A percentile compares a stretch with the other conserved stretches of the same genome.
Evolutionary conservation across 2,797 vertebrate genomes (phyloP).

Genomic region (Eidolon dupreanum): DNA sequence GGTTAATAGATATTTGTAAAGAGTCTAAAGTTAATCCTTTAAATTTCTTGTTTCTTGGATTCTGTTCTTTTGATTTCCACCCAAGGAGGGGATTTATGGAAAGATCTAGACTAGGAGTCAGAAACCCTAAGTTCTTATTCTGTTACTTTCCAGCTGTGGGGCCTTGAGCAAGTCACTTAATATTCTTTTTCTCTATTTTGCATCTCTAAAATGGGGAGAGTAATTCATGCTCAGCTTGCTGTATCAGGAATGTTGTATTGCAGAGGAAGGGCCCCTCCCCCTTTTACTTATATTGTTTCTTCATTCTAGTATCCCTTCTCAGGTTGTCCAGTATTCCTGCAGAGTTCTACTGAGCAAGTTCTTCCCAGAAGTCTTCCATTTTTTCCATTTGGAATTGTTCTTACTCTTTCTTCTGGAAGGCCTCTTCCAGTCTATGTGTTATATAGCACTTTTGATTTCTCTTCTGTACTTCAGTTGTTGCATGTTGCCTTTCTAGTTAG

Average conservation of each 20-base stretch:
- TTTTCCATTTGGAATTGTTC: neutral
- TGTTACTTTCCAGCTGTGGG: neutral
- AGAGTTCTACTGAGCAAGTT: neutral
- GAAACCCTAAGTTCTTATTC: neutral
- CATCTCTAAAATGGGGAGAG: neutral
- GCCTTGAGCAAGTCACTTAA: neutral
- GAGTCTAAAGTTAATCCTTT: neutral
- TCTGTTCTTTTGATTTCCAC: constrained; percentile 15
- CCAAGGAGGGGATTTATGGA: neutral
- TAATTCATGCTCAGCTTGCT: neutral
- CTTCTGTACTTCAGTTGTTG: neutral
- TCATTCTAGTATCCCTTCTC: constrained; percentile 6
- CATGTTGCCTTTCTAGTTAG: neutral
- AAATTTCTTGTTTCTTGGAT: constrained; percentile 35
- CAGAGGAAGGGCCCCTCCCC: neutral
- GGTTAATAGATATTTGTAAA: neutral
- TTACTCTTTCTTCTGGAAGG: neutral
- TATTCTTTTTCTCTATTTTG: neutral
- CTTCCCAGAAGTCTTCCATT: neutral
- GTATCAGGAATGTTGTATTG: neutral
- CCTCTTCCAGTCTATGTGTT: neutral
- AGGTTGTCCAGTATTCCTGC: neutral
- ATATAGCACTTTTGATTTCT: neutral
- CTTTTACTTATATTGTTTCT: constrained; percentile 9
- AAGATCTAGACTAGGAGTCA: constrained; percentile 26